A percentile compares a stretch with the other conserved stretches of the same genome.
These are phyloP conservation scores for Esox lucius DNA, from an alignment of 2,797 vertebrate species.

Conservation along the genomic window DNA sequence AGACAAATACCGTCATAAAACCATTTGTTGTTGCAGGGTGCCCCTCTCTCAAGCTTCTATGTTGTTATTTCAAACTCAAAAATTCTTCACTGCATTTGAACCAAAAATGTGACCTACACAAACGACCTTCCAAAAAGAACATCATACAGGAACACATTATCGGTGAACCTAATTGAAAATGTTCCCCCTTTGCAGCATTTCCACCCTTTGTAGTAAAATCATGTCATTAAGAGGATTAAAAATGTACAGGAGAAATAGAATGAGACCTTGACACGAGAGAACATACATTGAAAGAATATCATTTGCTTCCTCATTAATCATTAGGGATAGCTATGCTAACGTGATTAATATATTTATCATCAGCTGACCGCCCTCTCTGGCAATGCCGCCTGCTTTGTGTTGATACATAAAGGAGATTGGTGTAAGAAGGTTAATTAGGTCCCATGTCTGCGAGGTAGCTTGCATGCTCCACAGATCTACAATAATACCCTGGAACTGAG, in stretches of 20 bases:
- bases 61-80: not conserved
- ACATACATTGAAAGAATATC: conserved; percentile 23
- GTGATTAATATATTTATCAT: conserved; percentile 53
- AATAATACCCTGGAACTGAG: conserved; percentile 13
- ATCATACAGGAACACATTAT: not conserved
- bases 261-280: conserved; percentile 28
- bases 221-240: not conserved
- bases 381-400: conserved; percentile 19
- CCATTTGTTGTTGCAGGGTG: not conserved
- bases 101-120: not conserved
- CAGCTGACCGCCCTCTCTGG: conserved; percentile 29
- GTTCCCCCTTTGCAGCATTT: not conserved
- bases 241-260: not conserved
- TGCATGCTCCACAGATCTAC: conserved; percentile 22
- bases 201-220: not conserved
- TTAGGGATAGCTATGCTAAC: conserved; percentile 41
- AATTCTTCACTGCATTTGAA: not conserved
- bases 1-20: not conserved
- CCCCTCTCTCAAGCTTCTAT: not conserved
- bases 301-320: conserved; percentile 48
- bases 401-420: conserved; percentile 28
- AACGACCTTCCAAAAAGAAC: not conserved
- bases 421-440: conserved; percentile 55
- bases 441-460: conserved; percentile 30
- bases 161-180: not conserved